These are phyloP conservation scores for Cataglyphis hispanica DNA, from an alignment of 1,140 invertebrate species.

Conservation along the genomic window DNA sequence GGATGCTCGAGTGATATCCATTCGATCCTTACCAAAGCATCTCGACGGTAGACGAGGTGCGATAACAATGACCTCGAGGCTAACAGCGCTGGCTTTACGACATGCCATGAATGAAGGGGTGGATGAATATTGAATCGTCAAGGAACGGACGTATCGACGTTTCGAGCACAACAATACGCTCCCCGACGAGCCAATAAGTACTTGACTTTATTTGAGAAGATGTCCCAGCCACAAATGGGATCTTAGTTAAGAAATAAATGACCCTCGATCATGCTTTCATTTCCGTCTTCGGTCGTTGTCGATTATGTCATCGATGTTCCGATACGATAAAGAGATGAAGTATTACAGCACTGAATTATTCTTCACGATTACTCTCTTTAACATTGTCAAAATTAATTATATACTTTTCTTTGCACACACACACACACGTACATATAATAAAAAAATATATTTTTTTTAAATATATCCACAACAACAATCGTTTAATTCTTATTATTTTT, in stretches of 20 bases:
- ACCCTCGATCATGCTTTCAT: constrained; percentile 41
- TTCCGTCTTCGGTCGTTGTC: not conserved
- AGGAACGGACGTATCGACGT: constrained; percentile 56
- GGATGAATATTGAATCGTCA: constrained; percentile 49
- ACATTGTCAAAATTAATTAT: not conserved
- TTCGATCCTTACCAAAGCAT: constrained; percentile 27
- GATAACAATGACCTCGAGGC: constrained; percentile 57
- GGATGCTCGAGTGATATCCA: constrained; percentile 50
- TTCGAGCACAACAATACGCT: constrained; percentile 37
- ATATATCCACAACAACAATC: too few species aligned
- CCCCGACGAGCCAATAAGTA: not conserved
- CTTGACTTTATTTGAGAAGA: constrained; percentile 27
- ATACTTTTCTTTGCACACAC: not conserved
- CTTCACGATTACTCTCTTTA: not conserved
- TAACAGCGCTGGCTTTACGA: constrained; percentile 41
- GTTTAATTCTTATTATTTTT: too few species aligned
- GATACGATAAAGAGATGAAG: constrained; percentile 6
- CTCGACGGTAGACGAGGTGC: not conserved
- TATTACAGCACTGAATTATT: not conserved
- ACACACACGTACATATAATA: too few species aligned
- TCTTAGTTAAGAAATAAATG: constrained; percentile 40
- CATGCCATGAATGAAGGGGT: not conserved
- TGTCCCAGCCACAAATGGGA: constrained; percentile 17
- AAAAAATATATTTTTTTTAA: not conserved
- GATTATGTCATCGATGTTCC: constrained; percentile 17